Percentiles rank a stretch among this genome's conserved stretches.
These are phyloP conservation scores for Cosmorhoe ocellata DNA, from an alignment of 2,888 invertebrate species.

Conservation along the genomic window DNA sequence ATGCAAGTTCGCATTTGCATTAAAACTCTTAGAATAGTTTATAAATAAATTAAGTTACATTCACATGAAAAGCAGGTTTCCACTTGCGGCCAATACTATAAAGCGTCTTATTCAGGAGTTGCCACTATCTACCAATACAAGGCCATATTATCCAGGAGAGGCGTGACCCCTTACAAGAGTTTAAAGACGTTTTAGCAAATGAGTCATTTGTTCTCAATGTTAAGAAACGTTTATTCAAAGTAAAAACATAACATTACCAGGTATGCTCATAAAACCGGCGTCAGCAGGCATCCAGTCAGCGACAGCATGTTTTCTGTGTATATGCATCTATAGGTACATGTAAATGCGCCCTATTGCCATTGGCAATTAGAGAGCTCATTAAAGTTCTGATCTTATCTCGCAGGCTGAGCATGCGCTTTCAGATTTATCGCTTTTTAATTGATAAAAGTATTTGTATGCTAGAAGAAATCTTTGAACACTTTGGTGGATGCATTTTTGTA, in stretches of 20 bases:
- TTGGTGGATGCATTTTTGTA: not conserved
- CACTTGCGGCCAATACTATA: not conserved
- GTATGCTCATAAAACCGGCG: too few species aligned
- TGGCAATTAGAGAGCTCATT: conserved; percentile 57
- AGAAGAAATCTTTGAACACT: conserved; percentile 10
- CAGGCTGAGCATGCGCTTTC: conserved; percentile 35
- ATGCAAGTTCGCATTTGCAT: conserved; percentile 34
- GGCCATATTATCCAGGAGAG: too few species aligned
- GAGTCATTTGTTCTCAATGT: too few species aligned
- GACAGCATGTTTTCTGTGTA: conserved; percentile 4
- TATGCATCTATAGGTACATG: not conserved
- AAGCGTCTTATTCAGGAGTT: too few species aligned
- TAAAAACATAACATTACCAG: too few species aligned
- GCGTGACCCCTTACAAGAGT: too few species aligned
- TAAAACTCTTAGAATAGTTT: conserved; percentile 48
- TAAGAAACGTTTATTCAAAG: too few species aligned
- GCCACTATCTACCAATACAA: too few species aligned
- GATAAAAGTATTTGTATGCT: conserved; percentile 34
- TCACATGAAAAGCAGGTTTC: conserved; percentile 6
- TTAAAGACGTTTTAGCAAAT: too few species aligned
- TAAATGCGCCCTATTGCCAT: conserved; percentile 32
- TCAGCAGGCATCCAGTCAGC: not conserved
- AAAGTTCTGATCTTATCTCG: conserved; percentile 56
- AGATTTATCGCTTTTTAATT: conserved; percentile 54
- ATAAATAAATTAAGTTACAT: conserved; percentile 32